Conservation (phyloP, 2,113 vertebrate genomes). For the Lophura nycthemera region DNA sequence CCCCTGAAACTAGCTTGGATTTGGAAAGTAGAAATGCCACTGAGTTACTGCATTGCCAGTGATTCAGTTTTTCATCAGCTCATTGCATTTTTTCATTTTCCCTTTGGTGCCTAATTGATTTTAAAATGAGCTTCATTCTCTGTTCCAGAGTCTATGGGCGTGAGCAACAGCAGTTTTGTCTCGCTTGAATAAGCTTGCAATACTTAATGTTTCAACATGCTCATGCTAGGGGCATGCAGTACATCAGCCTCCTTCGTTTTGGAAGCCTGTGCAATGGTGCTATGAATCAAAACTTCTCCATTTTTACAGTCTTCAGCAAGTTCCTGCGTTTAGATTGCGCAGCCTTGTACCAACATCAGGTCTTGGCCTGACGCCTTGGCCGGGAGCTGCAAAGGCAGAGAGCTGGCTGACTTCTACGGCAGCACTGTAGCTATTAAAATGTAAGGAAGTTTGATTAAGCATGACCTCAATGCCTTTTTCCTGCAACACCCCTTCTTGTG, state of each 20-base stretch:
- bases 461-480: conserved; percentile 61
- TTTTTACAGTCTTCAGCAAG: neutral
- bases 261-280: neutral
- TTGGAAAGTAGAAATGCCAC: neutral
- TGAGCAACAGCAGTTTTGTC: neutral
- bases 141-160: neutral
- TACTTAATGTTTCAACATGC: neutral
- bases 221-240: neutral
- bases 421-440: conserved; percentile 45
- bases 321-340: neutral
- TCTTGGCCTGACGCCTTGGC: neutral
- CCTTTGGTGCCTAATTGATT: neutral
- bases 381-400: neutral
- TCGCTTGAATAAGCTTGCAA: neutral
- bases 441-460: conserved; percentile 63
- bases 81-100: neutral
- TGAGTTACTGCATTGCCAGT: neutral
- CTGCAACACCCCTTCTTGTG: conserved; percentile 59
- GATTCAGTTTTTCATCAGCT: neutral
- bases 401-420: neutral
- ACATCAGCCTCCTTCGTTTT: conserved; percentile 3
- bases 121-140: conserved; percentile 9
- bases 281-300: neutral
- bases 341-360: neutral
- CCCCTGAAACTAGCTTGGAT: neutral